Base-by-base conservation (phyloP, 2,888 invertebrate genomes). In the Noctua janthe region DNA sequence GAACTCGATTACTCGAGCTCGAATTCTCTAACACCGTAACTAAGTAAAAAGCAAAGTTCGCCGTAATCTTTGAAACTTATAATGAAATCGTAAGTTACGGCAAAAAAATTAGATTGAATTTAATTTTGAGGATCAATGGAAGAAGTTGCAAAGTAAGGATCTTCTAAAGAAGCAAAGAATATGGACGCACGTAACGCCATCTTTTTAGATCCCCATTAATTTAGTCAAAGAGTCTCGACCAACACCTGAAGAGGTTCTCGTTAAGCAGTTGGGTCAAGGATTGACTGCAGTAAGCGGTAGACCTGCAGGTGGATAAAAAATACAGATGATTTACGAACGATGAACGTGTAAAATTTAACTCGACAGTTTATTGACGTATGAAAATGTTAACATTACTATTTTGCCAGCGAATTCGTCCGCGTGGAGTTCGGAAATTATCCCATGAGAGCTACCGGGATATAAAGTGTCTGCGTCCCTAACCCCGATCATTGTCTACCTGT, bases 1-100 rank as follows among this genome's bases (percentile, higher is more conserved):
- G 39, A 74, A 79, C 78, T 74, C 66, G 49, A 71, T 80, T 87
- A 79, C 49, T 79, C 47, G 39, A 72, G 54, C 51, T 71, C 39
- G 43, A 81, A 83, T 81, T 73, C 71, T 75, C 39, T 59, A 67
- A 82, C 56, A 76, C 78, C 35, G 59, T 72, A 80, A 74, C 62
- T 64, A 79, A 87, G 82, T 80, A 59, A 78, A 75, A 54, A 80
- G 75, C 74, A 11, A 88, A 89, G 71, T 87, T 85, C 73, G 23
- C 47, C 23, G 43, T 59, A 87, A 88, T 76, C 81, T 82, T 69
- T 7, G 39, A 73, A 88, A 89, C 76, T 88, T 88, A 83, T 89
- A 88, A 88, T 89, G 81, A 89, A 88, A 89, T 87, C 78, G 49
- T 73, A 83, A 83, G 72, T 87, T 85, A 15, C n/a, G 77, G 49